A percentile compares a stretch with the other conserved stretches of the same genome.
Conservation (phyloP, 2,888 invertebrate genomes). For the Cyrtodaria siliqua region DNA sequence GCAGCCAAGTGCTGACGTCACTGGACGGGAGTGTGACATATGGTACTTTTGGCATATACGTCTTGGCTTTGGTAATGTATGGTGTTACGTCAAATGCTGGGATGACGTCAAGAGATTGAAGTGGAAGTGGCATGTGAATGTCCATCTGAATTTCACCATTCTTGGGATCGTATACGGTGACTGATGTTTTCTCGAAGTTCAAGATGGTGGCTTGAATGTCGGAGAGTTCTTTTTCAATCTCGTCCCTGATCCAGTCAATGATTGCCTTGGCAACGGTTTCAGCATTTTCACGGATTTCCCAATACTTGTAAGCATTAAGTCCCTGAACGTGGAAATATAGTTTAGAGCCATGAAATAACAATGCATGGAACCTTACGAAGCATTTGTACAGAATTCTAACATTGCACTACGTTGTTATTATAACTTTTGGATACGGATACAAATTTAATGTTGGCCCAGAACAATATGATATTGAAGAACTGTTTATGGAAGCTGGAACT, state of each 20-base stretch:
- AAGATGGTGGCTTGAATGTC: conserved; percentile 43
- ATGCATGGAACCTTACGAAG: too few relatives aligned
- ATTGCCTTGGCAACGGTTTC: conserved; percentile 48
- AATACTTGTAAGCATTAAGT: conserved; percentile 70
- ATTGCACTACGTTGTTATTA: too few relatives aligned
- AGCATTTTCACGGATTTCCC: conserved; percentile 71
- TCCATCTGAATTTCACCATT: conserved; percentile 69
- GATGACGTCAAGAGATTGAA: conserved; percentile 56
- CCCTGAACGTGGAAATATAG: too few relatives aligned
- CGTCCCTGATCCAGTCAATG: conserved; percentile 53
- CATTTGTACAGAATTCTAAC: too few relatives aligned
- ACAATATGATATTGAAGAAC: too few relatives aligned
- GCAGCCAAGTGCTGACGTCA: conserved; percentile 92
- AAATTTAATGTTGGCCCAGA: too few relatives aligned
- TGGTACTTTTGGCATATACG: conserved; percentile 61
- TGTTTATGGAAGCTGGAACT: background rate
- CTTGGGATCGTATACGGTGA: conserved; percentile 62
- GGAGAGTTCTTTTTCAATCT: conserved; percentile 60
- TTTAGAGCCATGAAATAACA: too few relatives aligned
- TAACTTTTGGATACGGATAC: too few relatives aligned
- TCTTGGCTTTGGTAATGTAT: conserved; percentile 49
- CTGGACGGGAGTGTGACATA: conserved; percentile 89
- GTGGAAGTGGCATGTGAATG: conserved; percentile 61
- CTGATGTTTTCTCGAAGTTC: conserved; percentile 45
- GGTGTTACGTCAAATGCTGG: conserved; percentile 50